Evolutionary conservation across 2,888 invertebrate species (phyloP).

Genomic region (Keiferia lycopersicella): DNA sequence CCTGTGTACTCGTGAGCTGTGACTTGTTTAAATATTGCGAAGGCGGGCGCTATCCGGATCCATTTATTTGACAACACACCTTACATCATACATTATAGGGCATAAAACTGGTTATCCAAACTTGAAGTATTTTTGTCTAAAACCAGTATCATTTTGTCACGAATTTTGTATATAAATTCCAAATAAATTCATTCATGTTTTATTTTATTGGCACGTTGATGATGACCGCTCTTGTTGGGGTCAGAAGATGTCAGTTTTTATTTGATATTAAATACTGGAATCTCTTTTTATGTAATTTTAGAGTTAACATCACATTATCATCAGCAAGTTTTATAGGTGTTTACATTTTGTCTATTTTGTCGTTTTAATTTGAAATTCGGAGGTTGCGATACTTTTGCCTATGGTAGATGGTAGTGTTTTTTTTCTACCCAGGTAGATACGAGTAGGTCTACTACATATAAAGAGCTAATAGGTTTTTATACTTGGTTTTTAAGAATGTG

Average conservation of each 20-base stretch:
- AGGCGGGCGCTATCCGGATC: constrained; percentile 60
- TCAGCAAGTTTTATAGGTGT: too few relatives aligned
- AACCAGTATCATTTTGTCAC: constrained; percentile 19
- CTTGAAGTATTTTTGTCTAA: constrained; percentile 11
- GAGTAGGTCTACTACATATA: too few relatives aligned
- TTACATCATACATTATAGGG: constrained; percentile 58
- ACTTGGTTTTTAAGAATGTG: too few relatives aligned
- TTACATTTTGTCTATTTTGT: too few relatives aligned
- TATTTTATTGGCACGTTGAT: constrained; percentile 21
- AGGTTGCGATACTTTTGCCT: too few relatives aligned
- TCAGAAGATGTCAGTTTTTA: constrained; percentile 8
- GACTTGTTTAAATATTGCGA: constrained; percentile 55
- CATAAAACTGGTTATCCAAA: constrained; percentile 36
- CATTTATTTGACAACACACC: constrained; percentile 45
- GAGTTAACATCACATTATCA: too few relatives aligned
- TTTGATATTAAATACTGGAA: too few relatives aligned
- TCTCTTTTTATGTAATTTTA: too few relatives aligned
- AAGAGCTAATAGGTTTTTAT: too few relatives aligned
- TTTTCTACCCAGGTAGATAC: too few relatives aligned
- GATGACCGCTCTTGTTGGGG: constrained; percentile 14
- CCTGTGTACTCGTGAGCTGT: constrained; percentile 26
- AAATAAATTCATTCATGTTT: constrained; percentile 21
- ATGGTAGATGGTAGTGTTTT: too few relatives aligned
- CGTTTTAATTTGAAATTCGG: too few relatives aligned
- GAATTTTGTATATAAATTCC: constrained; percentile 36